Conservation (phyloP, 2,797 vertebrate genomes). For the Crenuchus spilurus region DNA sequence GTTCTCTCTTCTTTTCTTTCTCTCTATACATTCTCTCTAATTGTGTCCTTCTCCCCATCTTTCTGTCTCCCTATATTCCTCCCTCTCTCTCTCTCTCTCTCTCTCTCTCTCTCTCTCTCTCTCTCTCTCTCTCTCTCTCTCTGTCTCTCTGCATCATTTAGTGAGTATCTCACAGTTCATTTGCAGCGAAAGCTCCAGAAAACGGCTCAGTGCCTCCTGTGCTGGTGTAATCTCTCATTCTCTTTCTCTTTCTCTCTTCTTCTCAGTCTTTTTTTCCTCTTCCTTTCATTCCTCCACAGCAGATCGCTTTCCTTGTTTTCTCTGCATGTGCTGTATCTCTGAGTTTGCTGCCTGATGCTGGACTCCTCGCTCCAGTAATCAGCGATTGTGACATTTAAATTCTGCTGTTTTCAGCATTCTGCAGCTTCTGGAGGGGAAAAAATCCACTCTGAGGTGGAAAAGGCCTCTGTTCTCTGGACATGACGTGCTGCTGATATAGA, state of each 20-base stretch:
- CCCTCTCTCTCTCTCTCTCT: slow-evolving; percentile 13
- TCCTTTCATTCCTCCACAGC: slow-evolving; percentile 30
- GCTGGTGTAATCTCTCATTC: slow-evolving; percentile 6
- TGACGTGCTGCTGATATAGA: slow-evolving; percentile 7
- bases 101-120: slow-evolving; percentile 31
- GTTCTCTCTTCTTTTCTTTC: slow-evolving; percentile 28
- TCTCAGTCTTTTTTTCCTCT: slow-evolving; percentile 15
- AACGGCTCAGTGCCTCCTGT: background rate
- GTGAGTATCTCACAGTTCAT: slow-evolving; percentile 15
- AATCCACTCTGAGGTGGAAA: background rate
- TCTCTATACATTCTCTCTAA: slow-evolving; percentile 9
- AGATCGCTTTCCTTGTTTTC: slow-evolving; percentile 57
- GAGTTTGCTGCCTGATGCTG: slow-evolving; percentile 10
- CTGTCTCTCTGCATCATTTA: background rate
- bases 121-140: slow-evolving; percentile 34
- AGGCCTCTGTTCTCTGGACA: slow-evolving; percentile 20
- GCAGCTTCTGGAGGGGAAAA: background rate
- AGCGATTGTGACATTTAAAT: slow-evolving; percentile 42
- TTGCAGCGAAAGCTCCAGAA: slow-evolving; percentile 22
- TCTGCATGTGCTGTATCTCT: background rate
- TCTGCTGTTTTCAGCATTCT: slow-evolving; percentile 43
- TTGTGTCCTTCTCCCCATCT: slow-evolving; percentile 39
- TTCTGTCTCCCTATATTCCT: slow-evolving; percentile 9
- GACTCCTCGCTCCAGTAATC: slow-evolving; percentile 33
- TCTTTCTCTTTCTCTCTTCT: slow-evolving; percentile 4